These are phyloP conservation scores for Raphicerus campestris DNA, from an alignment of 2,113 vertebrate genomes.

Conservation along the genomic window DNA sequence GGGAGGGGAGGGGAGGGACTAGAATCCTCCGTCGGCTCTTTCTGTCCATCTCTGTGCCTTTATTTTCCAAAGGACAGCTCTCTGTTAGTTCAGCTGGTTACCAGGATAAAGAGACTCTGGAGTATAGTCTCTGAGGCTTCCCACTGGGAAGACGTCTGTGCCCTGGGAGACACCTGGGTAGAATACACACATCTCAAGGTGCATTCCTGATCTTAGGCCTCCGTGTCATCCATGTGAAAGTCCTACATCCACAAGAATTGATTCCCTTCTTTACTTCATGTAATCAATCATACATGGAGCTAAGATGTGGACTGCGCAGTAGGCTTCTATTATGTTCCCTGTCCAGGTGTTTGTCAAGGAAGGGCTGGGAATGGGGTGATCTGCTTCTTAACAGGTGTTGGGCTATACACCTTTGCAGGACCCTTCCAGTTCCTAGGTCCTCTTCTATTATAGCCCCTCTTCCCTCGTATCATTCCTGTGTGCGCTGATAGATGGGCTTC, in stretches of 20 bases:
- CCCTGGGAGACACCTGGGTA: background rate
- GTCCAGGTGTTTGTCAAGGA: background rate
- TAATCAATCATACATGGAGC: background rate
- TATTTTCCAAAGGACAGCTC: background rate
- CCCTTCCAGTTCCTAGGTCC: background rate
- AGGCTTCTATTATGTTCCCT: background rate
- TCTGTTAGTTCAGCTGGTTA: background rate
- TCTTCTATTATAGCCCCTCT: background rate
- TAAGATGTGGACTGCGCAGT: background rate
- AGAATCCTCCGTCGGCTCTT: background rate
- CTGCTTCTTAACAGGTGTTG: background rate
- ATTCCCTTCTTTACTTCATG: background rate
- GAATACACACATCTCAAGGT: background rate
- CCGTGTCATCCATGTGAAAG: background rate
- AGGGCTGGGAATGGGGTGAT: background rate
- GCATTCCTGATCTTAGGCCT: background rate
- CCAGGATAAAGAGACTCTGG: background rate
- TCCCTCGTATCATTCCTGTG: background rate
- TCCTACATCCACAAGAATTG: background rate
- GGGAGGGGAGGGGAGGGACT: background rate
- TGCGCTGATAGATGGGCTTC: background rate
- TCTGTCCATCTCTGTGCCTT: background rate
- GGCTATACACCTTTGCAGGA: background rate
- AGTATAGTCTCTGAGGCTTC: background rate
- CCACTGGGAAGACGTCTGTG: background rate